Evolutionary conservation across 2,113 vertebrate species (phyloP).

Genomic region (Siniperca knerii): DNA sequence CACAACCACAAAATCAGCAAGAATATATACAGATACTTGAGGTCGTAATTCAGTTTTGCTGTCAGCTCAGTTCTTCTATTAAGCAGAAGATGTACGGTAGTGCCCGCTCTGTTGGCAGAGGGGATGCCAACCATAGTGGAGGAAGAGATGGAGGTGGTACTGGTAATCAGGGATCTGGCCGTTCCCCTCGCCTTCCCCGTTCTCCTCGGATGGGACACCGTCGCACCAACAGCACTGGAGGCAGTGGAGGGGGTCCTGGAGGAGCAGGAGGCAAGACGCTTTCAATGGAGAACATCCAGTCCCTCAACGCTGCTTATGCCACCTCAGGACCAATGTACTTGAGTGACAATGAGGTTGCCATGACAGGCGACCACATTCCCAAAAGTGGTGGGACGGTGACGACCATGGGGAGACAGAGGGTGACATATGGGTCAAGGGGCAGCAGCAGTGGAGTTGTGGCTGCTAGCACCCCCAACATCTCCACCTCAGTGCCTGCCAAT

Average conservation of each 20-base stretch:
- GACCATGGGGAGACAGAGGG: conserved; percentile 89
- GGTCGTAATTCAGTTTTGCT: conserved; percentile 7
- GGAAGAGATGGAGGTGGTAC: conserved; percentile 80
- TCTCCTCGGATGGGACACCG: conserved; percentile 97
- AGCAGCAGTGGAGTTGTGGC: conserved; percentile 90
- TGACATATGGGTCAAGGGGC: conserved; percentile 89
- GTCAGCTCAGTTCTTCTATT: conserved; percentile 7
- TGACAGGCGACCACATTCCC: conserved; percentile 90
- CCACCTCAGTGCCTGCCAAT: conserved; percentile 79
- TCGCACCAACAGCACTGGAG: conserved; percentile 97
- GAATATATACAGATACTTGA: not conserved
- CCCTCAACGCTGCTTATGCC: conserved; percentile 96
- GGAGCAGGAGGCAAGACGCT: conserved; percentile 94
- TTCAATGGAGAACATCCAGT: conserved; percentile 99
- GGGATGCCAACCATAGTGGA: conserved; percentile 86
- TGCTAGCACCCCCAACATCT: conserved; percentile 97
- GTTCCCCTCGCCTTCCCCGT: conserved; percentile 94
- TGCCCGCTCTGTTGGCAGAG: conserved; percentile 94
- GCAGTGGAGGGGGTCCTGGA: conserved; percentile 89
- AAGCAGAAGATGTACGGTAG: conserved; percentile 92
- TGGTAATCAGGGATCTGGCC: conserved; percentile 91
- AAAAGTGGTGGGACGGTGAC: conserved; percentile 93
- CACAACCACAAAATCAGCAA: not conserved
- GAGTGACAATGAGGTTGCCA: conserved; percentile 94
- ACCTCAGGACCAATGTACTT: conserved; percentile 98